Percentiles rank a stretch among this genome's conserved stretches.
phyloP scores from a whole-genome alignment of 1,140 invertebrate genomes.

The Steinernema khuongi region DNA sequence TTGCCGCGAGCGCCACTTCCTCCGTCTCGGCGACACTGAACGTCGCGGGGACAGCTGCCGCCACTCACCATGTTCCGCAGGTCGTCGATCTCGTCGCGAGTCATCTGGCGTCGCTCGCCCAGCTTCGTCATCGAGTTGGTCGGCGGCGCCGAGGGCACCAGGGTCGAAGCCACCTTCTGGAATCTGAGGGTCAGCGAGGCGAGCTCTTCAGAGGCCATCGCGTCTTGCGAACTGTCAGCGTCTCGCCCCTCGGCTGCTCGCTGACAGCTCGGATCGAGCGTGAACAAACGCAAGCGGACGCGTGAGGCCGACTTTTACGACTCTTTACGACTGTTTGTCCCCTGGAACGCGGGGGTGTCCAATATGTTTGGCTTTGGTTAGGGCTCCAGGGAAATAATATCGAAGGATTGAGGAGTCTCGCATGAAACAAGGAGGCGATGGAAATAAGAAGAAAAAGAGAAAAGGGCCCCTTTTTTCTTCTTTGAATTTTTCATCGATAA shows the following conservation, averaged over 20 bases:
- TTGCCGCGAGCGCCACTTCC: not conserved
- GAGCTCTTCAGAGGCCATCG: too few species aligned
- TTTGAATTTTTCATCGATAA: too few species aligned
- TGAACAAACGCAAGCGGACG: too few species aligned
- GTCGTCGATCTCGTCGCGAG: not conserved
- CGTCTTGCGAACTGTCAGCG: too few species aligned
- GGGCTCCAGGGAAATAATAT: too few species aligned
- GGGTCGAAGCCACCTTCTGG: not conserved
- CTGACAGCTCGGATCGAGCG: too few species aligned
- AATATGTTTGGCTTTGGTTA: too few species aligned
- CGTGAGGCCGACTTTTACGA: too few species aligned
- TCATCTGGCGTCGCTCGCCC: not conserved
- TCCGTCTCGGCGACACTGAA: not conserved
- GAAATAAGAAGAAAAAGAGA: not conserved
- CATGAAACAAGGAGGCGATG: not conserved
- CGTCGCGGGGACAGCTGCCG: not conserved
- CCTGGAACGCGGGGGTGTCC: too few species aligned
- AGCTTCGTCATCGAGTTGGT: slow-evolving; percentile 5
- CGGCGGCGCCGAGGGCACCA: not conserved
- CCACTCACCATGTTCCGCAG: not conserved
- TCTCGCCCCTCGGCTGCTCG: too few species aligned
- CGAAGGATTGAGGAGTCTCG: too few species aligned
- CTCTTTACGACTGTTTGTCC: too few species aligned
- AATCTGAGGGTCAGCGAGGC: not conserved
- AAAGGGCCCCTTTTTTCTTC: not conserved